Evolutionary conservation across 2,888 invertebrate species (phyloP), one percentile per base, ranked within the genome.

Genomic region (Chalcosyrphus nemorum): DNA sequence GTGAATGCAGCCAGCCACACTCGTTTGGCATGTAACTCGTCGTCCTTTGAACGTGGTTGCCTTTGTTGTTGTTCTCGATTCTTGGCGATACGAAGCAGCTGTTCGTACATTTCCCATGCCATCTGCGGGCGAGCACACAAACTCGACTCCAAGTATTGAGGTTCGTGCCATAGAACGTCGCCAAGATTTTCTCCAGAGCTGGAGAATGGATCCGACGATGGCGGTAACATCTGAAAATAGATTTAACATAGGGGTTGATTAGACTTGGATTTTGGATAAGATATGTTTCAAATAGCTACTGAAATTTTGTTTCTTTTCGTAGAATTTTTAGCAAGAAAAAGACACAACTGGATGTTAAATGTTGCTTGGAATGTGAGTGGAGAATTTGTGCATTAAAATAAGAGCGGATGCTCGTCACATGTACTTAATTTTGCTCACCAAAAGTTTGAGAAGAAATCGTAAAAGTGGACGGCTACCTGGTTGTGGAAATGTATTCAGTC

Each of bases 71-170:
- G 63, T 70, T 71, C 47, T 35, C 54, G 57, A 38, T 61, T 71
- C 17, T 21, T 61, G 50, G 78, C 61, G n/a, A 82, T 82, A 1
- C 70, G 74, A 9, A 74, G 72, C 74, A 84, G 78, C 68, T 75
- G 84, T 65, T 84, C 74, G n/a, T 84, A 84, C 63, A 84, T 78
- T 78, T 84, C 68, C 78, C 70, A 84, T 70, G 84, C 84, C 84
- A 78, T 70, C 74, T 78, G 74, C 35, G 84, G 84, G 7, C 78
- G 84, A 47, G 71, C 63, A 7, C 84, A 84, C 2, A 57, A 70
- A 78, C 84, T 84, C 21, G 84, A 75, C 41, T 84, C 84, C 4
- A 74, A 52, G 4, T 57, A 9, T 19, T 74, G 15, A 1, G 56
- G 63, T 74, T 84, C 59, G 27, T 72, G 68, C n/a, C 68, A 45